These are phyloP conservation scores for Sebastes matsubarae DNA, from an alignment of 2,797 vertebrate genomes.

Conservation along the genomic window DNA sequence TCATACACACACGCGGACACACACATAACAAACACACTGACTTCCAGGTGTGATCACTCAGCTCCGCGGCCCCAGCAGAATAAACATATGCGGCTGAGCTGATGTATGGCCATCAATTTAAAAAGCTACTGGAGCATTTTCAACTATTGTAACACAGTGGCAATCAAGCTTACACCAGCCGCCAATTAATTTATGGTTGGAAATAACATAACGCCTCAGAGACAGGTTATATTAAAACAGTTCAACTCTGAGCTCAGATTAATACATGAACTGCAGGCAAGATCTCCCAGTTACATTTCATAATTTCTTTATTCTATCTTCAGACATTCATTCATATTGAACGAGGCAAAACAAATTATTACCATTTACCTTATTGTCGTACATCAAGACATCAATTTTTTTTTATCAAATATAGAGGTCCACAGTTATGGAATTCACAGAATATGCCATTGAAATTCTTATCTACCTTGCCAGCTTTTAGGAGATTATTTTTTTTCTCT, in stretches of 20 bases:
- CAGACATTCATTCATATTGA: no score
- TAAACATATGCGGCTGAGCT: conserved; percentile 56
- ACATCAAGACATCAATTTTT: no score
- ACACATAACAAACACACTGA: conserved; percentile 12
- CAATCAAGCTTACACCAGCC: conserved; percentile 38
- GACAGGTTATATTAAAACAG: conserved; percentile 43
- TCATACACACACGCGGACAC: conserved; percentile 14
- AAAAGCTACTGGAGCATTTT: conserved; percentile 34
- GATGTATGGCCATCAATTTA: conserved; percentile 44
- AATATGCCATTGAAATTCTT: no score
- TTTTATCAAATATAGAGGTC: no score
- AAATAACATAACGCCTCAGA: conserved; percentile 47
- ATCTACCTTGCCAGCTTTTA: no score
- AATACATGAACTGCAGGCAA: no score
- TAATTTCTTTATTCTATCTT: no score
- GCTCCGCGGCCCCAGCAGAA: conserved; percentile 44
- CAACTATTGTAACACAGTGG: conserved; percentile 21
- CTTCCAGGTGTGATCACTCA: conserved; percentile 72
- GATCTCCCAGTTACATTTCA: no score
- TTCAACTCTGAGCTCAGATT: conserved; percentile 24
- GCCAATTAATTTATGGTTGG: conserved; percentile 54
- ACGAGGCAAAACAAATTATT: no score
- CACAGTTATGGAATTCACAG: no score
- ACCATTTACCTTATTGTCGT: no score
- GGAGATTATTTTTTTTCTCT: no score